Base-by-base conservation (phyloP, 2,113 vertebrate species). In the Callipepla californica region DNA sequence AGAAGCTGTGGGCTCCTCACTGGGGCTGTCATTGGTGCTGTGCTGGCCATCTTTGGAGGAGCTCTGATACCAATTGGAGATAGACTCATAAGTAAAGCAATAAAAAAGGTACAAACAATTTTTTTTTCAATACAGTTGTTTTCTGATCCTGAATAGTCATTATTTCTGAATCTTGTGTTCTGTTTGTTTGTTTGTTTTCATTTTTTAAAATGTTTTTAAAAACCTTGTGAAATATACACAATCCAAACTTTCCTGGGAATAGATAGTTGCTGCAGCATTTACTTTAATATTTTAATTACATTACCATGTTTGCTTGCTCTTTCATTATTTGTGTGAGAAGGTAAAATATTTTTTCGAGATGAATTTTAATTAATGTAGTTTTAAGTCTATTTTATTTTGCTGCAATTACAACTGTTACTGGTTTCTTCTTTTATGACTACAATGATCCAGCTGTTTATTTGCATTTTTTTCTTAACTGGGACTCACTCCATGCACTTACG, bases 51-150 rank as follows among this genome's bases (percentile, higher is more conserved):
- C 90, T 87, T 99, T 1, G 99, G 99, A 85, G 98, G 98, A 20
- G 34, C 98, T 80, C 98, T 99, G 5, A 98, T 99, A 87, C 99
- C 99, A 0, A 48, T 99, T 42, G 99, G 99, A 89, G 93, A 99
- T 76, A 48, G 69, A 25, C 13, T 99, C 28, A 97, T 99, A 87
- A 1, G 78, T 61, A 96, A 80, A 75, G 98, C 98, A 20, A 98
- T 99, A 89, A 86, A 94, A 80, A 98, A 98, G 99, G 99, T 99
- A 98, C 11, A 30, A 30, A 2, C 14, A 44, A 38, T 86, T 45
- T 45, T 36, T 21, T 53, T 22, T 21, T 3, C 2, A 11, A 14
- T 55, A 7, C 18, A 6, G 44, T 21, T 30, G 3, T 1, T 28
- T 79, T 76, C 5, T 76, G 8, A 4, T n/a, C 58, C 30, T 88